Conservation (phyloP, 2,888 invertebrate genomes). For the Candidula unifasciata region DNA sequence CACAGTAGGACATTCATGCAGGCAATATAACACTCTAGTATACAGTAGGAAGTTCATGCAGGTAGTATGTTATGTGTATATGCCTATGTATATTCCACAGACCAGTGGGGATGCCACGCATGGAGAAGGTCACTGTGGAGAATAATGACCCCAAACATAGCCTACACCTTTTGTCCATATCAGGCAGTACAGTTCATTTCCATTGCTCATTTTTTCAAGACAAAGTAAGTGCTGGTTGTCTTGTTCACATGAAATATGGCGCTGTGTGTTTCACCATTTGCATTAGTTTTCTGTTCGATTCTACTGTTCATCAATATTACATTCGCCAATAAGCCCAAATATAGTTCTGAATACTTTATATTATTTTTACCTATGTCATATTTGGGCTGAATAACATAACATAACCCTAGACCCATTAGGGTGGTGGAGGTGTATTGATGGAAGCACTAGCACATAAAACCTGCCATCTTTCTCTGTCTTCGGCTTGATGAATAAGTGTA, state of each 20-base stretch:
- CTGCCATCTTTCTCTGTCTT: too few species aligned
- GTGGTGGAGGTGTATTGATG: too few species aligned
- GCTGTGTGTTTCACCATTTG: background rate
- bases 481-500: too few species aligned
- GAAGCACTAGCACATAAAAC: too few species aligned
- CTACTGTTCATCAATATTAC: too few species aligned
- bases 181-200: conserved; percentile 95
- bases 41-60: too few species aligned
- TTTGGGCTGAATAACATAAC: too few species aligned
- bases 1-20: too few species aligned
- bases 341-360: too few species aligned
- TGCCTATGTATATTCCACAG: conserved; percentile 77
- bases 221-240: conserved; percentile 83
- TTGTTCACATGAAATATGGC: background rate
- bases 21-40: too few species aligned
- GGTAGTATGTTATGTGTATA: conserved; percentile 68
- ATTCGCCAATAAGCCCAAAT: too few species aligned
- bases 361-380: background rate
- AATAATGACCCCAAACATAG: conserved; percentile 91
- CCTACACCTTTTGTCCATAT: conserved; percentile 94
- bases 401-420: too few species aligned
- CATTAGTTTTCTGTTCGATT: background rate
- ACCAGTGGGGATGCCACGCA: conserved; percentile 91
- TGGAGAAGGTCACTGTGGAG: conserved; percentile 90
- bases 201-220: conserved; percentile 98